Evolutionary conservation across 2,113 vertebrate species (phyloP), one percentile per base, ranked within the genome.

Genomic region (Anseranas semipalmata): DNA sequence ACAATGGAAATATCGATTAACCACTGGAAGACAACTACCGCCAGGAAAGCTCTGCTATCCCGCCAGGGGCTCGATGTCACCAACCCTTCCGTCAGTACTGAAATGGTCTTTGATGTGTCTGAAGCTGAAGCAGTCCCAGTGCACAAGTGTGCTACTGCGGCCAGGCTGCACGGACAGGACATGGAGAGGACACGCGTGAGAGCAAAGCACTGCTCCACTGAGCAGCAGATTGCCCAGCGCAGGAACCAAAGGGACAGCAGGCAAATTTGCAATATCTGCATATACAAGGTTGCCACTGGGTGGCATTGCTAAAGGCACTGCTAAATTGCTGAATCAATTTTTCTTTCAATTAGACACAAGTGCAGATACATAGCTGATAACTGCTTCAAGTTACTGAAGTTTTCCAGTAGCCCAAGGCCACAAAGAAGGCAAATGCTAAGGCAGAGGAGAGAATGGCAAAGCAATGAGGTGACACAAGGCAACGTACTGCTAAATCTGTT

Each of bases 101-200:
- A 41, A 59, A 65, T 2, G 24, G 32, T 27, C n/a, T 75, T 24
- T 77, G 45, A 55, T 74, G 35, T n/a, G 33, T 32, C 35, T 4
- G 5, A 74, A 93, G 60, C 24, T 59, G 88, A 83, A 74, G 50
- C 37, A 35, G 41, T 50, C 7, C 35, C 35, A 12, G 30, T 6
- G 35, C 19, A n/a, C 33, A 21, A 2, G 48, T 0, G 3, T 41
- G 50, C 33, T 16, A 7, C 2, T 0, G 2, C 2, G 7, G 68
- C 37, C 71, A 43, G 66, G 56, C 48, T 50, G n/a, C 45, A 16
- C 0, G 0, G 20, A n/a, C 11, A 50, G 25, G 41, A 32, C 48
- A 18, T 0, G 0, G 19, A 35, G 9, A 50, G 25, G 41, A 32
- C 25, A 27, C 3, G 0, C 0, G 0, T 24, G 59, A 3, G 25